phyloP scores from a whole-genome alignment of 2,797 vertebrate species.

The Sebastes miniatus region DNA sequence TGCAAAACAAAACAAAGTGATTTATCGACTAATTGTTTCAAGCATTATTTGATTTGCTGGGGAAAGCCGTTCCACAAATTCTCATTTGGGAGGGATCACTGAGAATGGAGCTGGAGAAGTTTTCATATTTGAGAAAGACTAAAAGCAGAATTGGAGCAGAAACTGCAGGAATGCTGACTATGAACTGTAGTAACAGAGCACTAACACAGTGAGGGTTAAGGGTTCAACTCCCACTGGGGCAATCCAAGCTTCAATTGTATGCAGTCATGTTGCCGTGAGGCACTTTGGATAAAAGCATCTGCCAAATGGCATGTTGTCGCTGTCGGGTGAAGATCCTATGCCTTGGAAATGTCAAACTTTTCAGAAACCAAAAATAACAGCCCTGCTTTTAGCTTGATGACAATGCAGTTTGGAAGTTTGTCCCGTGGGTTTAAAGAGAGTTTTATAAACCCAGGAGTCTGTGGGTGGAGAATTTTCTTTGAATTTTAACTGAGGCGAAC shows the following conservation, averaged over 20 bases:
- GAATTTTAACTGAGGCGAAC: not conserved
- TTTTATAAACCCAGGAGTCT: not conserved
- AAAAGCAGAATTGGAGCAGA: not conserved
- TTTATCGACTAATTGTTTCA: not conserved
- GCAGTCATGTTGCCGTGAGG: not conserved
- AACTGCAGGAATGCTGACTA: not conserved
- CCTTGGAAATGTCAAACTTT: constrained; percentile 23
- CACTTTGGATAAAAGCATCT: constrained; percentile 40
- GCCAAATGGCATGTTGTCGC: not conserved
- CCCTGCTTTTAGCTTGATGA: constrained; percentile 1
- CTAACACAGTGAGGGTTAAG: constrained; percentile 1
- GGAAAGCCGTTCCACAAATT: not conserved
- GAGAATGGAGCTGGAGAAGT: not conserved
- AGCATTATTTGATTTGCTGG: not conserved
- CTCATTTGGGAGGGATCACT: not conserved
- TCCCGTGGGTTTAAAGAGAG: not conserved
- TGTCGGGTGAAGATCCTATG: not conserved
- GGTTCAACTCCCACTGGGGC: constrained; percentile 29
- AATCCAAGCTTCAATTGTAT: constrained; percentile 18
- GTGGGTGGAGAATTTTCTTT: not conserved
- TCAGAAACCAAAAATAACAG: constrained; percentile 2
- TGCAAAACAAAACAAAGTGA: not conserved
- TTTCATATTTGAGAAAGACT: not conserved
- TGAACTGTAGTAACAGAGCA: not conserved
- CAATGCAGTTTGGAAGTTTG: not conserved